Percentiles rank a stretch among this genome's conserved stretches.
Evolutionary conservation across 2,888 invertebrate genomes (phyloP).

Genomic region (Ophion ellenae): DNA sequence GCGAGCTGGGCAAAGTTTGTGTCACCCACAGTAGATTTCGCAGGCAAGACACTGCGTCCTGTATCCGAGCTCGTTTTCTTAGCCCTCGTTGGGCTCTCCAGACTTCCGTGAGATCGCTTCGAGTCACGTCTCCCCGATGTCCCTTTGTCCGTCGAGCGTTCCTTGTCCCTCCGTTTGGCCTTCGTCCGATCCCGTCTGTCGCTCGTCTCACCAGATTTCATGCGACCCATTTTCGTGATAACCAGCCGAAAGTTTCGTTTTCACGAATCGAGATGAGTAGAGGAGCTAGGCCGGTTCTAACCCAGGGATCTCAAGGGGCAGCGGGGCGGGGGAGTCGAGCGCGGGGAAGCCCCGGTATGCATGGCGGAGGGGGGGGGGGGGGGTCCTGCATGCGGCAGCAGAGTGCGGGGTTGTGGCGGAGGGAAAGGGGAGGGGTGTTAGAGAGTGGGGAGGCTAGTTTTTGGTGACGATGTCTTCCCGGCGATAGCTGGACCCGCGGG

Average conservation of each 20-base stretch:
- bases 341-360: too few relatives aligned
- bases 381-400: too few relatives aligned
- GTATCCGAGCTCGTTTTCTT: not conserved
- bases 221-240: not conserved
- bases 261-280: not conserved
- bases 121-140: too few relatives aligned
- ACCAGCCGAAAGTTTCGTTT: not conserved
- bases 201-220: not conserved
- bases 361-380: too few relatives aligned
- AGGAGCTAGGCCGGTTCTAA: too few relatives aligned
- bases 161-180: not conserved
- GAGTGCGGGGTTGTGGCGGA: too few relatives aligned
- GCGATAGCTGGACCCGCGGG: too few relatives aligned
- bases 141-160: not conserved
- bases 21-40: not conserved
- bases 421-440: too few relatives aligned
- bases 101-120: not conserved
- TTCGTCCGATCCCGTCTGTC: not conserved
- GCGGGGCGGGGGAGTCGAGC: too few relatives aligned
- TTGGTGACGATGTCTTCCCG: too few relatives aligned
- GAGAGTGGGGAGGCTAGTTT: too few relatives aligned
- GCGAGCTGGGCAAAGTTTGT: conserved; percentile 54
- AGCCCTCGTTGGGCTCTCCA: not conserved
- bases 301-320: too few relatives aligned
- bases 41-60: not conserved